phyloP scores from a whole-genome alignment of 2,113 vertebrate genomes.

The Pangasianodon hypophthalmus region DNA sequence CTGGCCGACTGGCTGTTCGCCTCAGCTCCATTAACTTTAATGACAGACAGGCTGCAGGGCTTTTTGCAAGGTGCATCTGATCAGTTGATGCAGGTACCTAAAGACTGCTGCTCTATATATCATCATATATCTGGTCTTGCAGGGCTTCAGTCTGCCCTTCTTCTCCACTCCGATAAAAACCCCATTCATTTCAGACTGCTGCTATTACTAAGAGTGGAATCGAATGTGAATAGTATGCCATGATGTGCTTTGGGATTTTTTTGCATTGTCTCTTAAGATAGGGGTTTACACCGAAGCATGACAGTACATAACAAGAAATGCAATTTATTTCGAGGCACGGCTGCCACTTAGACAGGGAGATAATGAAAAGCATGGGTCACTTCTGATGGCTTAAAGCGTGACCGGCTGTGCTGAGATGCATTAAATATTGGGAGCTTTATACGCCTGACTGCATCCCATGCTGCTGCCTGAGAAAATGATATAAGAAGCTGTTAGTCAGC shows the following conservation, averaged over 20 bases:
- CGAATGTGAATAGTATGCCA: constrained; percentile 49
- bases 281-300: constrained; percentile 70
- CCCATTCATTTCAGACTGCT: constrained; percentile 46
- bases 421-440: constrained; percentile 93
- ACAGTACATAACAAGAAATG: constrained; percentile 93
- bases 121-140: constrained; percentile 46
- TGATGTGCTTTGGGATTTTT: constrained; percentile 50
- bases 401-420: constrained; percentile 91
- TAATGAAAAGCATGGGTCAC: constrained; percentile 99
- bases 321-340: constrained; percentile 98
- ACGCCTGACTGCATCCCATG: constrained; percentile 78
- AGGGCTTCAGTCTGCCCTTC: constrained; percentile 38
- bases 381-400: constrained; percentile 98
- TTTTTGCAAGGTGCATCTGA: constrained; percentile 56
- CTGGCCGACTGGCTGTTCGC: constrained; percentile 51
- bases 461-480: constrained; percentile 76
- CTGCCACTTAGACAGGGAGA: constrained; percentile 95
- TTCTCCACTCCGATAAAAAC: constrained; percentile 41
- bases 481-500: constrained; percentile 52
- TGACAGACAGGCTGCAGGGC: constrained; percentile 53
- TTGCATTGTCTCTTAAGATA: constrained; percentile 56
- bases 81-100: constrained; percentile 61
- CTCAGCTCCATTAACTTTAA: constrained; percentile 59
- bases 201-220: constrained; percentile 37
- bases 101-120: constrained; percentile 53